phyloP scores from a whole-genome alignment of 2,888 invertebrate genomes.

The Penaeus monodon region DNA sequence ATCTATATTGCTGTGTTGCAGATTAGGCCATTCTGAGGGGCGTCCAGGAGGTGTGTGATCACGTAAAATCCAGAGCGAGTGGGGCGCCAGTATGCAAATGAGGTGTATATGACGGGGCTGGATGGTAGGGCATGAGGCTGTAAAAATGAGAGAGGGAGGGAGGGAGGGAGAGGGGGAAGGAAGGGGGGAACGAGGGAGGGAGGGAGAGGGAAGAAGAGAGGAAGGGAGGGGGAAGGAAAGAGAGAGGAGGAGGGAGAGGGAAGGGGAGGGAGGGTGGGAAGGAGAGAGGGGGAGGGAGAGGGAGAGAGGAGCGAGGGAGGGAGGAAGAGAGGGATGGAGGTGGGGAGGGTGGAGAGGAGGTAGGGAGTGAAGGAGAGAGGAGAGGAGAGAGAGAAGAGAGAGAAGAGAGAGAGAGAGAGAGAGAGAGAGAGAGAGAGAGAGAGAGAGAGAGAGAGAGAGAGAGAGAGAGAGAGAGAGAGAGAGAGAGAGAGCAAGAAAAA shows the following conservation, averaged over 20 bases:
- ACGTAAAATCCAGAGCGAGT: too few relatives aligned
- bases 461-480: not conserved
- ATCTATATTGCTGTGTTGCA: too few relatives aligned
- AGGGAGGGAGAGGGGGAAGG: conserved; percentile 10
- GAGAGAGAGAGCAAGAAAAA: not conserved
- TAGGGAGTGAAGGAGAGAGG: not conserved
- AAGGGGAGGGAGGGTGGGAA: not conserved
- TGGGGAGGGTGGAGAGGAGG: too few relatives aligned
- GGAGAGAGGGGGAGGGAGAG: not conserved
- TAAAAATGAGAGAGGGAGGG: not conserved
- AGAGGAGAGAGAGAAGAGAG: not conserved
- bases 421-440: not conserved
- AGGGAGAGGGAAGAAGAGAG: not conserved
- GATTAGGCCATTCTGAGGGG: too few relatives aligned
- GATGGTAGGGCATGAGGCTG: too few relatives aligned
- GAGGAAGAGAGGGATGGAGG: not conserved
- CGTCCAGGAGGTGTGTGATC: too few relatives aligned
- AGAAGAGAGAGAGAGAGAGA: not conserved
- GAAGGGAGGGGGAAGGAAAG: not conserved
- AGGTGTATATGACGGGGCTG: too few relatives aligned
- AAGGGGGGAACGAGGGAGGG: not conserved
- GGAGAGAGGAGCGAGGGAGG: not conserved
- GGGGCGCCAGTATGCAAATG: too few relatives aligned
- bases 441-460: too few relatives aligned
- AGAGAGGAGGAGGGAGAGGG: not conserved